These are phyloP conservation scores for Xanthia icteritia DNA, from an alignment of 2,888 invertebrate species.

Conservation along the genomic window DNA sequence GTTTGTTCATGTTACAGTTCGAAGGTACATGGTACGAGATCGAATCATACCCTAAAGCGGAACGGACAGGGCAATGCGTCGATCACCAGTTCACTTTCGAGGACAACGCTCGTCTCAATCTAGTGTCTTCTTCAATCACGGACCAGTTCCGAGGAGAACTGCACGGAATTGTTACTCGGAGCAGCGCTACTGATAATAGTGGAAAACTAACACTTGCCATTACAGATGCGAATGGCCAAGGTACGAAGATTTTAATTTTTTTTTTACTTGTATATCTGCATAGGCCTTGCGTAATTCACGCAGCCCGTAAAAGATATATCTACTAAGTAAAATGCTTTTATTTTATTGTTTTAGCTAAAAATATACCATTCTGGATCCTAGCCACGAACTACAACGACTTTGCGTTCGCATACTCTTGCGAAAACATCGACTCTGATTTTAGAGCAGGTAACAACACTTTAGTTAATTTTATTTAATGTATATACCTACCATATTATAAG, in stretches of 20 bases:
- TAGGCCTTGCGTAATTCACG: neutral
- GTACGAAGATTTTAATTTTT: constrained; percentile 59
- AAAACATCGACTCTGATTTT: constrained; percentile 73
- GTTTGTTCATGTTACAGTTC: constrained; percentile 71
- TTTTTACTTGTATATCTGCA: too few species aligned
- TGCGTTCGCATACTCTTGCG: constrained; percentile 91
- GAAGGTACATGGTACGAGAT: constrained; percentile 80
- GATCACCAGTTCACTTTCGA: constrained; percentile 72
- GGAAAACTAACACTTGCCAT: constrained; percentile 76
- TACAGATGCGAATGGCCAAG: constrained; percentile 57
- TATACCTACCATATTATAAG: neutral
- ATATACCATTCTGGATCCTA: constrained; percentile 77
- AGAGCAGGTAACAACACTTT: constrained; percentile 77
- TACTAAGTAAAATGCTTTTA: neutral
- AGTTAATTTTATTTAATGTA: neutral
- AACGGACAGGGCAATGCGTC: constrained; percentile 78
- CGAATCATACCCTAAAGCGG: constrained; percentile 77
- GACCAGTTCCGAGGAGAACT: constrained; percentile 69
- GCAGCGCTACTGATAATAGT: constrained; percentile 69
- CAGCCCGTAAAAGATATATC: too few species aligned
- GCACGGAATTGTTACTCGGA: constrained; percentile 66
- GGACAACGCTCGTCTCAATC: constrained; percentile 64
- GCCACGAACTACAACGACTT: constrained; percentile 91
- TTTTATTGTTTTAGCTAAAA: constrained; percentile 69
- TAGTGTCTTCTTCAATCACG: constrained; percentile 73